Conservation (phyloP, 2,888 invertebrate genomes). For the Leptopilina drosophilae region DNA sequence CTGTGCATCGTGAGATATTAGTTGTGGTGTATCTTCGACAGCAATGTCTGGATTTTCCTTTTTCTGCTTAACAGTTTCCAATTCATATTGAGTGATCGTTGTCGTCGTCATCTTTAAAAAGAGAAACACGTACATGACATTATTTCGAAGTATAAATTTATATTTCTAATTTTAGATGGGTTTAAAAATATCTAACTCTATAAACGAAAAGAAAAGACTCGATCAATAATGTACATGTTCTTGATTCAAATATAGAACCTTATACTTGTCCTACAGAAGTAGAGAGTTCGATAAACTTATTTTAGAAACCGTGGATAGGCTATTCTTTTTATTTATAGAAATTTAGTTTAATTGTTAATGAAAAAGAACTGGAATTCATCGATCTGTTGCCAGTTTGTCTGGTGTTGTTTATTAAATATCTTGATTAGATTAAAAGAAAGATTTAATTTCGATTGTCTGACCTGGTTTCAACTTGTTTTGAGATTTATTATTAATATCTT, state of each 20-base stretch:
- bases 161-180: no score
- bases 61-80: constrained; percentile 47
- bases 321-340: not conserved
- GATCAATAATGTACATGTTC: not conserved
- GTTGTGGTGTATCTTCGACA: constrained; percentile 53
- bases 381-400: no score
- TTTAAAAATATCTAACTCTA: no score
- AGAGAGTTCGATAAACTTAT: constrained; percentile 4
- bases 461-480: no score
- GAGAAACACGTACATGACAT: constrained; percentile 2
- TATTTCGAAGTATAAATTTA: not conserved
- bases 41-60: constrained; percentile 24
- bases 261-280: not conserved
- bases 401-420: no score
- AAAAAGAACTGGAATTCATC: no score
- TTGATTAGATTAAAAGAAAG: no score
- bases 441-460: no score
- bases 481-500: no score
- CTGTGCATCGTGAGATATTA: constrained; percentile 51
- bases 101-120: constrained; percentile 46
- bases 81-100: constrained; percentile 63
- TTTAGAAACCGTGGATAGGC: not conserved
- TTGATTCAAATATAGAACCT: not conserved
- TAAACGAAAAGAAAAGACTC: not conserved
- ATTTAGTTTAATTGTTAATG: no score